These are phyloP conservation scores for Aepyceros melampus DNA, from an alignment of 2,113 vertebrate species.

Conservation along the genomic window DNA sequence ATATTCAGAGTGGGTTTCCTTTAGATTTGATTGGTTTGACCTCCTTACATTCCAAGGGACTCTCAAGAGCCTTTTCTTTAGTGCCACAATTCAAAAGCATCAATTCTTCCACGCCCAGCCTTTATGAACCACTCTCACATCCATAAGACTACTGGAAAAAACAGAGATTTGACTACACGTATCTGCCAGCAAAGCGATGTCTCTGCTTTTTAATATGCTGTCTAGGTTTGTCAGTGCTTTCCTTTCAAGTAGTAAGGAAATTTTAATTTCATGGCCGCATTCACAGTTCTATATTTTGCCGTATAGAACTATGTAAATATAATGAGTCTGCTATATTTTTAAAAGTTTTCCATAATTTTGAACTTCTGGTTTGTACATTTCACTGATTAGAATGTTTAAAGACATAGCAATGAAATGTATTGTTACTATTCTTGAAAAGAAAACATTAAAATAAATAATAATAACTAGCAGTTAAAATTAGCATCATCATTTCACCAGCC, in stretches of 20 bases:
- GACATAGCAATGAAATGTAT: not conserved
- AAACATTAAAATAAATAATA: not conserved
- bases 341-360: not conserved
- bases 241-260: not conserved
- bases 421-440: not conserved
- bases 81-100: not conserved
- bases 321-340: not conserved
- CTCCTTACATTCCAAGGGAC: not conserved
- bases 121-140: not conserved
- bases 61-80: not conserved
- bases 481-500: not conserved
- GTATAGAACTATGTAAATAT: not conserved
- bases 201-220: not conserved
- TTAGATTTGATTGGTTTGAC: not conserved
- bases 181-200: not conserved
- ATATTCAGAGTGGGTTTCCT: not conserved
- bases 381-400: not conserved
- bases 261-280: not conserved
- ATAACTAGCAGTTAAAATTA: not conserved
- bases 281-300: not conserved
- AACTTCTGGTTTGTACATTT: not conserved
- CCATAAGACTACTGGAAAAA: not conserved
- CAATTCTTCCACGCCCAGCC: not conserved
- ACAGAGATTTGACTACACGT: not conserved
- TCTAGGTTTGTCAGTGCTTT: not conserved